Evolutionary conservation across 2,113 vertebrate species (phyloP).

Genomic region (Myrmophylax atrothorax): DNA sequence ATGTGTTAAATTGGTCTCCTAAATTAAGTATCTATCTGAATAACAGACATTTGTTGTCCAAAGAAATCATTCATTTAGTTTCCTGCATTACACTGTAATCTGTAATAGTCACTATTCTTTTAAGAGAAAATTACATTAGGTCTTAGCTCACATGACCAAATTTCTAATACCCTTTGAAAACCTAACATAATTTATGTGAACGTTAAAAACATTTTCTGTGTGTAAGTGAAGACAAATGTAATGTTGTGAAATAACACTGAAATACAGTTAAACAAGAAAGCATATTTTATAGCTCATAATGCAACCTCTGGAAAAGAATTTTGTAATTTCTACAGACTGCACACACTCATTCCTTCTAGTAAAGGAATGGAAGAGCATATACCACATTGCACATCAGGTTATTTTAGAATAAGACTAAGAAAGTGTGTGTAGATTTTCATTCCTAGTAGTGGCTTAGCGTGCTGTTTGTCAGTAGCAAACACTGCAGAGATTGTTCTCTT

Average conservation of each 20-base stretch:
- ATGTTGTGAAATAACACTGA: not conserved
- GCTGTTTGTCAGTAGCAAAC: not conserved
- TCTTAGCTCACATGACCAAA: conserved; percentile 12
- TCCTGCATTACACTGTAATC: conserved; percentile 12
- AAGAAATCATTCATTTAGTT: conserved; percentile 43
- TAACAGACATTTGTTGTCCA: conserved; percentile 60
- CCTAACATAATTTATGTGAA: conserved; percentile 17
- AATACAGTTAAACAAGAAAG: not conserved
- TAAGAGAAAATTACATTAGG: conserved; percentile 7
- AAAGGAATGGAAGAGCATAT: not conserved
- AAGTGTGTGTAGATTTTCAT: not conserved
- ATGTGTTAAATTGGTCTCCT: conserved; percentile 57
- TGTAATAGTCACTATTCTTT: conserved; percentile 31
- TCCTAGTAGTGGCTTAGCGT: not conserved
- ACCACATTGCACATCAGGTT: not conserved
- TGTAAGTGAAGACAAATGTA: conserved; percentile 18
- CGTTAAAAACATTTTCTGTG: not conserved
- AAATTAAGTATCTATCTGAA: conserved; percentile 64
- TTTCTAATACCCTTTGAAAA: conserved; percentile 45
- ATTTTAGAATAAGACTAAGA: not conserved
- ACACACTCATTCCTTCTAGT: not conserved
- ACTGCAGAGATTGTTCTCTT: not conserved
- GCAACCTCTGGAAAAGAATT: not conserved
- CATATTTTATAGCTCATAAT: not conserved
- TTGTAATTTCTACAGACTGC: not conserved